A percentile compares a stretch with the other conserved stretches of the same genome.
Conservation (phyloP, 2,113 vertebrate genomes). For the Zosterops pallidus region DNA sequence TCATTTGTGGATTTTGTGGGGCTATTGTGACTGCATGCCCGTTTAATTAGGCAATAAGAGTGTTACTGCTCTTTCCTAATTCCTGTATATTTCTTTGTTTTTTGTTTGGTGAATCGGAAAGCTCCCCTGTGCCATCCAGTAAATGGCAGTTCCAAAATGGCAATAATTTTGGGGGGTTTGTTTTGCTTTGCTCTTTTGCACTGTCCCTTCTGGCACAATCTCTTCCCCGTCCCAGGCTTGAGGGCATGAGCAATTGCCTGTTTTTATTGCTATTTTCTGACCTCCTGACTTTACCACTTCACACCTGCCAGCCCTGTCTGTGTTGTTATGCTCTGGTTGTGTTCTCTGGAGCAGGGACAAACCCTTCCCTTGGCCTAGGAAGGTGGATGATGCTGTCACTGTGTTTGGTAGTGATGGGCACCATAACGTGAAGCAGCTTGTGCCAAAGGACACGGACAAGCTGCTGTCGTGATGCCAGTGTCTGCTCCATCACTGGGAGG, state of each 20-base stretch:
- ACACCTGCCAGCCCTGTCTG: rapidly evolving
- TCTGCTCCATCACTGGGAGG: background rate
- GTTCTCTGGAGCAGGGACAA: background rate
- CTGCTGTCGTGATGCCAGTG: rapidly evolving
- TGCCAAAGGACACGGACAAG: background rate
- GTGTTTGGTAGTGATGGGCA: background rate
- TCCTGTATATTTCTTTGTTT: background rate
- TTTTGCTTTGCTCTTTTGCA: background rate
- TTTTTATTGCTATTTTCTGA: background rate
- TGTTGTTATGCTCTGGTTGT: background rate
- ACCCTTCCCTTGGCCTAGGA: background rate
- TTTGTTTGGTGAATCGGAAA: background rate
- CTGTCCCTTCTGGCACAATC: background rate
- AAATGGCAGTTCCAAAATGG: background rate
- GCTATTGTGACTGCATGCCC: background rate
- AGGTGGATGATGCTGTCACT: background rate
- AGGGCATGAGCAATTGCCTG: background rate
- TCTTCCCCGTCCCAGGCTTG: background rate
- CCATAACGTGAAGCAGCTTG: background rate
- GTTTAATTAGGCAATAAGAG: background rate
- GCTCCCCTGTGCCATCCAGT: background rate
- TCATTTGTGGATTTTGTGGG: background rate
- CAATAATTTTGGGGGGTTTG: background rate
- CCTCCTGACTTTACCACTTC: background rate
- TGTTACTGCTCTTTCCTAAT: background rate